Conservation (phyloP, 2,113 vertebrate genomes). For the Lanius ludovicianus region DNA sequence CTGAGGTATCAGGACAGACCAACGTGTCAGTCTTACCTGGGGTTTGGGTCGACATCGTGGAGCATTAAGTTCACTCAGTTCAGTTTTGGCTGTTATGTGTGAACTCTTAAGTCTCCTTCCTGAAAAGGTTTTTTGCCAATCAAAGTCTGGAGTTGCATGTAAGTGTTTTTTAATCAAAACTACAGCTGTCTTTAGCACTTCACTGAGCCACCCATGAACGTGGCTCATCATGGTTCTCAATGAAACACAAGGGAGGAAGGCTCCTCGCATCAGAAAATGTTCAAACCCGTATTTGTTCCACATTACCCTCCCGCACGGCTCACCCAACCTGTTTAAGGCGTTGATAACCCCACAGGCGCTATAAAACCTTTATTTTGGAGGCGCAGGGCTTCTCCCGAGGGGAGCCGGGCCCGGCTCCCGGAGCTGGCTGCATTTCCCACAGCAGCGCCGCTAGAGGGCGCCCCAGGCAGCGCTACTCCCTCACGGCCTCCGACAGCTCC, state of each 20-base stretch:
- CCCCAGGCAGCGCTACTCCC: conserved; percentile 31
- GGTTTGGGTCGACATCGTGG: neutral
- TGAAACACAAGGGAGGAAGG: neutral
- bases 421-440: neutral
- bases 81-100: neutral
- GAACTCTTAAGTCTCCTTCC: neutral
- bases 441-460: conserved; percentile 48
- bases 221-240: neutral
- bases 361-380: neutral
- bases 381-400: rapidly evolving
- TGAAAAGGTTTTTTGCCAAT: neutral
- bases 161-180: neutral
- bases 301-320: neutral
- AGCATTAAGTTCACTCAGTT: neutral
- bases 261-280: neutral
- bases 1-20: neutral
- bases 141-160: neutral
- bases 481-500: neutral
- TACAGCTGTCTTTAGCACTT: neutral
- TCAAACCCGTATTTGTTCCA: neutral
- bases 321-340: neutral
- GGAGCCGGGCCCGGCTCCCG: neutral
- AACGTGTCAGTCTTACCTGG: neutral
- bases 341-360: neutral
- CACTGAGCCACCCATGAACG: neutral